A percentile compares a stretch with the other conserved stretches of the same genome.
Evolutionary conservation across 2,888 invertebrate species (phyloP).

Genomic region (Drosophila vallismaia): DNA sequence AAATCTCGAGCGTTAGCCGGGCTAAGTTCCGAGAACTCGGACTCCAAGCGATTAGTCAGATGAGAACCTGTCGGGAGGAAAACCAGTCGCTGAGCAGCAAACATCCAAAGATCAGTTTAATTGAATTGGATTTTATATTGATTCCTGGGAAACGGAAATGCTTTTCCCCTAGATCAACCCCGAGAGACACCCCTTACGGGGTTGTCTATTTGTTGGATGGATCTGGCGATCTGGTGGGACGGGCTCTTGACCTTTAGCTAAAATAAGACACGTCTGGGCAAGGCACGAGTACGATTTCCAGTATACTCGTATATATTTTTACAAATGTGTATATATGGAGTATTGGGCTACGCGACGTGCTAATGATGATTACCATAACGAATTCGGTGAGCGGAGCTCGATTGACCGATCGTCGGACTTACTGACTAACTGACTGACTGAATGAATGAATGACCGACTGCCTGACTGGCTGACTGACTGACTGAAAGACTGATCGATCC

Average conservation of each 20-base stretch:
- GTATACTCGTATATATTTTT: conserved; percentile 5
- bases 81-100: conserved; percentile 44
- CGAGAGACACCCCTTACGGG: conserved; percentile 21
- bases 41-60: conserved; percentile 51
- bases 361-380: conserved; percentile 75
- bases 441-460: conserved; percentile 26
- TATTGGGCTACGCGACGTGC: conserved; percentile 27
- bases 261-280: conserved; percentile 63
- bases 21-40: conserved; percentile 22
- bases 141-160: conserved; percentile 68
- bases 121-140: conserved; percentile 39
- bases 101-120: conserved; percentile 43
- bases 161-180: conserved; percentile 45
- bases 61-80: conserved; percentile 27
- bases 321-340: conserved; percentile 1
- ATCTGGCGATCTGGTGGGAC: conserved; percentile 11
- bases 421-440: conserved; percentile 23
- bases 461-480: conserved; percentile 20
- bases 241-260: conserved; percentile 70
- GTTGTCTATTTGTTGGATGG: conserved; percentile 20
- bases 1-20: conserved; percentile 50
- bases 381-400: conserved; percentile 53
- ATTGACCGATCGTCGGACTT: conserved; percentile 30
- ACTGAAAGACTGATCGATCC: conserved; percentile 31
- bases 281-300: conserved; percentile 13